Evolutionary conservation across 2,113 vertebrate species (phyloP).

Genomic region (Centrocercus urophasianus): DNA sequence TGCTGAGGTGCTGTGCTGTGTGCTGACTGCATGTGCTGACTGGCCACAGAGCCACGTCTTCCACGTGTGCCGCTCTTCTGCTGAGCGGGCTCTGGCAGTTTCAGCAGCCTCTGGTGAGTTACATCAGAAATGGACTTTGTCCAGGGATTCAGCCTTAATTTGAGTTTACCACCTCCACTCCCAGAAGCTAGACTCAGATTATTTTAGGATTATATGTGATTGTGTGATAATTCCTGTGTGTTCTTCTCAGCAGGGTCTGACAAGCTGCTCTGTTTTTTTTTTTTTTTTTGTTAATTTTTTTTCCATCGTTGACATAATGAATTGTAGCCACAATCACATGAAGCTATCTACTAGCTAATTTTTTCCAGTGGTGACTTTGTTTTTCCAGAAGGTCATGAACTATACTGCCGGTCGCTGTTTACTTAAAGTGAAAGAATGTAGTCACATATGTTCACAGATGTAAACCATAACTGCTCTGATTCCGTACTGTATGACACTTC

Average conservation of each 20-base stretch:
- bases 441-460: conserved; percentile 53
- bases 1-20: not conserved
- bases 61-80: not conserved
- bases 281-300: conserved; percentile 61
- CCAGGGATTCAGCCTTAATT: not conserved
- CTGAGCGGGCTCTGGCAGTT: not conserved
- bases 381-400: conserved; percentile 43
- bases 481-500: conserved; percentile 17
- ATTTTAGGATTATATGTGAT: conserved; percentile 5
- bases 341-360: conserved; percentile 61
- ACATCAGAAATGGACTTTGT: not conserved
- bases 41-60: not conserved
- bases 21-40: not conserved
- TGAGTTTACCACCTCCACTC: not conserved
- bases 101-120: not conserved
- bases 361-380: conserved; percentile 67
- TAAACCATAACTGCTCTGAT: conserved; percentile 47
- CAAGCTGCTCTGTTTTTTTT: conserved; percentile 43
- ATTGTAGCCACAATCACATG: conserved; percentile 43
- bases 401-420: conserved; percentile 46
- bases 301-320: conserved; percentile 51
- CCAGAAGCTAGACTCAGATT: conserved; percentile 5
- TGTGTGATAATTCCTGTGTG: not conserved
- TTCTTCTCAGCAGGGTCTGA: conserved; percentile 29
- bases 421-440: conserved; percentile 51